Evolutionary conservation across 2,797 vertebrate genomes (phyloP).

Genomic region (Sebastes itinus): DNA sequence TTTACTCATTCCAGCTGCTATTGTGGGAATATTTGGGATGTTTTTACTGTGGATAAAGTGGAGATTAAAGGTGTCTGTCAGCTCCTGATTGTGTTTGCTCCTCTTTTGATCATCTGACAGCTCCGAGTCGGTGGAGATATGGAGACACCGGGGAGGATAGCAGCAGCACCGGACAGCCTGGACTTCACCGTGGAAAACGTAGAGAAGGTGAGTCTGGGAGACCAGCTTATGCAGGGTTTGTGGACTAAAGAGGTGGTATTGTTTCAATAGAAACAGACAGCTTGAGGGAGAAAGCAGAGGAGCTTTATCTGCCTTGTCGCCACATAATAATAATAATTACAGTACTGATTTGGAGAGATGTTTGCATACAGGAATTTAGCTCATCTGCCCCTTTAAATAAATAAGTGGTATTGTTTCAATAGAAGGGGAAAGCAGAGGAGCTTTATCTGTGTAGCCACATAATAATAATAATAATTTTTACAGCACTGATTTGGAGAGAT

Average conservation of each 20-base stretch:
- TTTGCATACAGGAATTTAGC: neutral
- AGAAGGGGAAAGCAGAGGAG: too few relatives aligned
- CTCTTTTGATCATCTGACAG: constrained; percentile 71
- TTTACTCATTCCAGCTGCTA: neutral
- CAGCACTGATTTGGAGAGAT: too few relatives aligned
- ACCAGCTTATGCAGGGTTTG: neutral
- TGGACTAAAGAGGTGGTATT: neutral
- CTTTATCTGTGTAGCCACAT: too few relatives aligned
- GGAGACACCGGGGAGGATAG: constrained; percentile 82
- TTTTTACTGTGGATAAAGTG: neutral
- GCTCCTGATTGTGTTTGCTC: constrained; percentile 44
- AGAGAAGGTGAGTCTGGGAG: constrained; percentile 87
- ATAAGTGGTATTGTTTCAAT: too few relatives aligned
- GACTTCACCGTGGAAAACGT: constrained; percentile 98
- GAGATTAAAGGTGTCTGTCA: neutral
- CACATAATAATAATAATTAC: neutral
- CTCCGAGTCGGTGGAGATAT: constrained; percentile 75
- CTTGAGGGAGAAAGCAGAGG: neutral
- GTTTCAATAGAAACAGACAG: neutral
- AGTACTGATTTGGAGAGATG: neutral
- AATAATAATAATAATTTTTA: too few relatives aligned
- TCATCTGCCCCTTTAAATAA: neutral
- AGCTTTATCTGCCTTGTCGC: neutral
- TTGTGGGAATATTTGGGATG: neutral
- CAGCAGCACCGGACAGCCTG: constrained; percentile 79